phyloP scores from a whole-genome alignment of 2,113 vertebrate species.

The Vulpes ferrilata region DNA sequence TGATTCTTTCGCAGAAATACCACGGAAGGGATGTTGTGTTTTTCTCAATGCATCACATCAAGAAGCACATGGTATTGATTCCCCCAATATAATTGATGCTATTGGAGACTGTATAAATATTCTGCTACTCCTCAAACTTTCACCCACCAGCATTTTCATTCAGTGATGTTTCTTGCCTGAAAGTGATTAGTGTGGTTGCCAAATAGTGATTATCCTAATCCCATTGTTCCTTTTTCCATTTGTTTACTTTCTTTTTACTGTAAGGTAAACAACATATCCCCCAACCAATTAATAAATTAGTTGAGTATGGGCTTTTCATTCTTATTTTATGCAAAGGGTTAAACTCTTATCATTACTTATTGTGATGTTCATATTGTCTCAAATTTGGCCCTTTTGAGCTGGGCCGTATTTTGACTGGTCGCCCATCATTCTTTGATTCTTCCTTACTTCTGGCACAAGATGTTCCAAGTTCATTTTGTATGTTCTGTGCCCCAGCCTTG shows the following conservation, averaged over 20 bases:
- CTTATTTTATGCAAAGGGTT: neutral
- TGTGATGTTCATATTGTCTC: neutral
- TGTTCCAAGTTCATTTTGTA: neutral
- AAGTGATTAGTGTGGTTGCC: neutral
- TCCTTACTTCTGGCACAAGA: neutral
- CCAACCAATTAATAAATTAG: neutral
- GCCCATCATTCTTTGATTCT: neutral
- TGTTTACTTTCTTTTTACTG: neutral
- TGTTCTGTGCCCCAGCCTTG: neutral
- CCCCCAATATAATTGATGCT: neutral
- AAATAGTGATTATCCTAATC: constrained; percentile 31
- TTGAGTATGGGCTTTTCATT: neutral
- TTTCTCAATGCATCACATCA: neutral
- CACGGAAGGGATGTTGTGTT: neutral
- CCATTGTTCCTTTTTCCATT: neutral
- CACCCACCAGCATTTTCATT: neutral
- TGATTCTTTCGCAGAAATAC: neutral
- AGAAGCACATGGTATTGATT: neutral
- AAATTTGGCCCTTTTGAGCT: neutral
- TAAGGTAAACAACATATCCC: neutral
- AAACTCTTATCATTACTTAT: neutral
- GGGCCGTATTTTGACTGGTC: neutral
- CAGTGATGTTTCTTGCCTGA: neutral
- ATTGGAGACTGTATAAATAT: neutral
- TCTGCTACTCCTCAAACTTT: neutral